phyloP scores from a whole-genome alignment of 2,113 vertebrate species.

The Orycteropus afer region DNA sequence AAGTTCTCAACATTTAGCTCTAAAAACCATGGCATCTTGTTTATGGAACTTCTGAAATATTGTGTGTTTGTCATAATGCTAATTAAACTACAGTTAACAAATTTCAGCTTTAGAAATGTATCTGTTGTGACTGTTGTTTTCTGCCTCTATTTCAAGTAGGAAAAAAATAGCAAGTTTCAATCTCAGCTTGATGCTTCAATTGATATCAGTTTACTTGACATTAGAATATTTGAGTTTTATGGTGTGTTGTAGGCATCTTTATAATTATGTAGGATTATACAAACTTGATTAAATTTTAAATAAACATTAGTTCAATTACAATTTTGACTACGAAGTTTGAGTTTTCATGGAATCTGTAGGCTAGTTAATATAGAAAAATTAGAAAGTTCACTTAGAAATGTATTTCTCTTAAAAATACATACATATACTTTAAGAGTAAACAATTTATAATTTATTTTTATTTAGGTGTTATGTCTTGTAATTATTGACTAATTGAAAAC shows the following conservation, averaged over 20 bases:
- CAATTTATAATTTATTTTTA: conserved; percentile 8
- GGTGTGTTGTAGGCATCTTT: background rate
- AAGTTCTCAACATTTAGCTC: background rate
- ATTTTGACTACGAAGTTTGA: conserved; percentile 36
- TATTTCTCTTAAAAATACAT: background rate
- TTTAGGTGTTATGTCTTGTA: background rate
- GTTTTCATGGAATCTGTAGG: conserved; percentile 16
- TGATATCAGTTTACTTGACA: background rate
- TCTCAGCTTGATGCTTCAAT: background rate
- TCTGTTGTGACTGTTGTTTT: background rate
- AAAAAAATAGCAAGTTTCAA: background rate
- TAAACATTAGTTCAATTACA: conserved; percentile 12
- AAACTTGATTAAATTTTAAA: conserved; percentile 33
- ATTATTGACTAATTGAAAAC: conserved; percentile 41
- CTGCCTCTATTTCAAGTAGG: background rate
- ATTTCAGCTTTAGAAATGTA: background rate
- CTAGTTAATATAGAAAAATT: conserved; percentile 54
- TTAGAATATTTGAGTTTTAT: background rate
- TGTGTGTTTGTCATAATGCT: background rate
- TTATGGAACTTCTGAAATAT: background rate
- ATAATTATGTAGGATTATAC: conserved; percentile 12
- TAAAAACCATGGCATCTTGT: background rate
- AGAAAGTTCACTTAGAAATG: conserved; percentile 1
- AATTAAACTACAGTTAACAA: background rate
- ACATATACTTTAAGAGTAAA: background rate